A percentile compares a stretch with the other conserved stretches of the same genome.
These are phyloP conservation scores for Porphyrio hochstetteri DNA, from an alignment of 2,113 vertebrate genomes.

Conservation along the genomic window DNA sequence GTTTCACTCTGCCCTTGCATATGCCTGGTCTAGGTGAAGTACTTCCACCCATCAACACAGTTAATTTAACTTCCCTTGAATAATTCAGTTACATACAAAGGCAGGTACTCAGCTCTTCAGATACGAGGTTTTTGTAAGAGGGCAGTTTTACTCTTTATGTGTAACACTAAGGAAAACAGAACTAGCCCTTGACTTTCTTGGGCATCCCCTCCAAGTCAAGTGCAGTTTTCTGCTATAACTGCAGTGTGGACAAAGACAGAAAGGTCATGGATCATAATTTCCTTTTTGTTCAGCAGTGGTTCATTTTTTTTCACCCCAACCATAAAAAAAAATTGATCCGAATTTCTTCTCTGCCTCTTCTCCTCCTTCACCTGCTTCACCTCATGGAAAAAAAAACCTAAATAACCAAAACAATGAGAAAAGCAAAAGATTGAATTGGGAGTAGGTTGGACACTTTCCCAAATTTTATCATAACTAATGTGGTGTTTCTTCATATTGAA, in stretches of 20 bases:
- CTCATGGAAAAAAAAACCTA: not conserved
- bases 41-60: not conserved
- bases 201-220: not conserved
- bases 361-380: not conserved
- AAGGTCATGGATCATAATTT: not conserved
- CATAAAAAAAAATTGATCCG: not conserved
- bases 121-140: not conserved
- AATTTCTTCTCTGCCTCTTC: not conserved
- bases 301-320: not conserved
- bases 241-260: not conserved
- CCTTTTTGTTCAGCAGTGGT: not conserved
- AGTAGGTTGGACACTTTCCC: not conserved
- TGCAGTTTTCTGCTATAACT: not conserved
- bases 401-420: not conserved
- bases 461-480: not conserved
- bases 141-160: not conserved
- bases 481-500: not conserved
- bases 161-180: not conserved
- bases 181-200: not conserved
- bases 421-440: not conserved
- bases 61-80: not conserved
- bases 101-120: not conserved
- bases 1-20: not conserved
- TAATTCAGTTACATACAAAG: not conserved
- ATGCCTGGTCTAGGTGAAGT: accelerated